A percentile compares a stretch with the other conserved stretches of the same genome.
Evolutionary conservation across 2,888 invertebrate genomes (phyloP).

Genomic region (Neoascia interrupta): DNA sequence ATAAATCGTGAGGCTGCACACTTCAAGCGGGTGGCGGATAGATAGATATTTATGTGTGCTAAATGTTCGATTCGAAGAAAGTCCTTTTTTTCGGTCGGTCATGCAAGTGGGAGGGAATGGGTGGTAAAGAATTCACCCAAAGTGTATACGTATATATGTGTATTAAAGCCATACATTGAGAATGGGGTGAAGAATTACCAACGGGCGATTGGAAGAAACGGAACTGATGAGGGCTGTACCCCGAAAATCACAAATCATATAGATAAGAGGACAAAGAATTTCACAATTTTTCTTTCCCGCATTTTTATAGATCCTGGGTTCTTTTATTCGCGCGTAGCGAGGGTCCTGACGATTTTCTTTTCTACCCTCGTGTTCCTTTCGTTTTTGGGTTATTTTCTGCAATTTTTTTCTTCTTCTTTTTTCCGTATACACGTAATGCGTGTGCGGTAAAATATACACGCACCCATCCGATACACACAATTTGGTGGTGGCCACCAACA

Average conservation of each 20-base stretch:
- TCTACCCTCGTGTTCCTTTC: conserved; percentile 23
- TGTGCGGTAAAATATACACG: conserved; percentile 47
- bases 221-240: conserved; percentile 68
- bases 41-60: conserved; percentile 66
- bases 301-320: conserved; percentile 67
- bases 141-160: neutral
- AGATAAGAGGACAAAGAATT: conserved; percentile 72
- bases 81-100: conserved; percentile 29
- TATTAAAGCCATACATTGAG: no score
- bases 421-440: conserved; percentile 33
- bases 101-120: conserved; percentile 10
- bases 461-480: conserved; percentile 39
- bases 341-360: conserved; percentile 17
- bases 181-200: conserved; percentile 61
- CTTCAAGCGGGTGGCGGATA: conserved; percentile 36
- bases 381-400: conserved; percentile 46
- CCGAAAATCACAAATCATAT: conserved; percentile 71
- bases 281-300: conserved; percentile 67
- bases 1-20: conserved; percentile 35
- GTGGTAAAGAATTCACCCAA: neutral
- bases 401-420: conserved; percentile 42
- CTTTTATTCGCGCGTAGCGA: conserved; percentile 41
- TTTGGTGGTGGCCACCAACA: conserved; percentile 41
- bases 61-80: conserved; percentile 56
- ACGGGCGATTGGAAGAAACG: conserved; percentile 56